phyloP scores from a whole-genome alignment of 2,888 invertebrate genomes.

The Minunthozetes semirufus region DNA sequence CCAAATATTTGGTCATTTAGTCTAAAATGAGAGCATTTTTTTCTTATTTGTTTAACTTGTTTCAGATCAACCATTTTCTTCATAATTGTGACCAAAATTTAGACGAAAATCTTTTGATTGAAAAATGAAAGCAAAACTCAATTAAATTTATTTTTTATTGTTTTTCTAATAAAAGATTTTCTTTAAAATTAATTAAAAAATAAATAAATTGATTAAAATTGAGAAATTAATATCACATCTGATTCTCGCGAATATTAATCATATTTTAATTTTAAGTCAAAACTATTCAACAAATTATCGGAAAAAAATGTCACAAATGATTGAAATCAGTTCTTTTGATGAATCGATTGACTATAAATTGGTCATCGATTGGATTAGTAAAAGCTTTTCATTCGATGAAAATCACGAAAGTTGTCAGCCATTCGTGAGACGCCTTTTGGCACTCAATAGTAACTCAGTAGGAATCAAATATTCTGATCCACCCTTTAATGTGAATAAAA shows the following conservation, averaged over 20 bases:
- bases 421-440: background rate
- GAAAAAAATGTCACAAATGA: background rate
- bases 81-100: background rate
- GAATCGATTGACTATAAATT: background rate
- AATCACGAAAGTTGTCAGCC: background rate
- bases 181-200: too few relatives aligned
- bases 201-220: too few relatives aligned
- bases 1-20: background rate
- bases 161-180: too few relatives aligned
- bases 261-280: too few relatives aligned
- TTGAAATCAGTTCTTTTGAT: background rate
- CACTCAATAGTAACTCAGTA: background rate
- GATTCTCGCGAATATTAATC: too few relatives aligned
- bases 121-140: background rate
- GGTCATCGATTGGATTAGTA: background rate
- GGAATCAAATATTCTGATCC: slow-evolving; percentile 3
- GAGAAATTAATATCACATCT: too few relatives aligned
- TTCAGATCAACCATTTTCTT: background rate
- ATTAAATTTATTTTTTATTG: too few relatives aligned
- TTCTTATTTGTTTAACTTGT: background rate
- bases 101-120: background rate
- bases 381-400: background rate
- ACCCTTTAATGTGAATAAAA: background rate
- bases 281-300: too few relatives aligned
- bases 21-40: background rate